Evolutionary conservation across 92 coral and sea anemone species (phyloP).

Genomic region (Parazoanthus swiftii): DNA sequence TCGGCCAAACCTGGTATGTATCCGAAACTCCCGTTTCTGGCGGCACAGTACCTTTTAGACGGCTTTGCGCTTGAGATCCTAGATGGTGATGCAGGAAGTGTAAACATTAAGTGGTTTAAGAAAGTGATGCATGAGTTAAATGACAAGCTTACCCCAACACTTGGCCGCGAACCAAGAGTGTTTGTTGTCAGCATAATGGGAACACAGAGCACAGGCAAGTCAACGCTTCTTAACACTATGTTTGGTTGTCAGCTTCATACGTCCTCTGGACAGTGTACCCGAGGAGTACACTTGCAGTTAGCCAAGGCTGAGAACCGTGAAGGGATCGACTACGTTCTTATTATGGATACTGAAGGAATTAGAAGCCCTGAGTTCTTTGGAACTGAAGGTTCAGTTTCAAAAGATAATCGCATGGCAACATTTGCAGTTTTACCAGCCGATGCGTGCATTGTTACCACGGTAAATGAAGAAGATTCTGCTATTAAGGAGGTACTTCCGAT

Average conservation of each 20-base stretch:
- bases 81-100: constrained; percentile 50
- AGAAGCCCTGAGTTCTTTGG: constrained; percentile 35
- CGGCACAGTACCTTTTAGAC: constrained; percentile 40
- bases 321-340: constrained; percentile 45
- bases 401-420: constrained; percentile 52
- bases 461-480: constrained; percentile 24
- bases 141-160: constrained; percentile 9
- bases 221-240: constrained; percentile 56
- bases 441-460: constrained; percentile 14
- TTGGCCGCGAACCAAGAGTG: constrained; percentile 32
- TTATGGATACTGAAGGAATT: constrained; percentile 53
- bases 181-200: constrained; percentile 51
- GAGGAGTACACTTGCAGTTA: constrained; percentile 45
- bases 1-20: constrained; percentile 25
- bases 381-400: constrained; percentile 32
- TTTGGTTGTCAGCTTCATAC: constrained; percentile 48
- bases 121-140: constrained; percentile 23
- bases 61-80: constrained; percentile 49
- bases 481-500: constrained; percentile 16
- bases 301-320: constrained; percentile 24
- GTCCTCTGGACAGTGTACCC: constrained; percentile 50
- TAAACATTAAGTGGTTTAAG: constrained; percentile 43
- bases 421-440: constrained; percentile 38
- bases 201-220: constrained; percentile 56
- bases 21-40: background rate